Evolutionary conservation across 2,888 invertebrate genomes (phyloP), one percentile per base, ranked within the genome.

Genomic region (Drosophila suboccidentalis): DNA sequence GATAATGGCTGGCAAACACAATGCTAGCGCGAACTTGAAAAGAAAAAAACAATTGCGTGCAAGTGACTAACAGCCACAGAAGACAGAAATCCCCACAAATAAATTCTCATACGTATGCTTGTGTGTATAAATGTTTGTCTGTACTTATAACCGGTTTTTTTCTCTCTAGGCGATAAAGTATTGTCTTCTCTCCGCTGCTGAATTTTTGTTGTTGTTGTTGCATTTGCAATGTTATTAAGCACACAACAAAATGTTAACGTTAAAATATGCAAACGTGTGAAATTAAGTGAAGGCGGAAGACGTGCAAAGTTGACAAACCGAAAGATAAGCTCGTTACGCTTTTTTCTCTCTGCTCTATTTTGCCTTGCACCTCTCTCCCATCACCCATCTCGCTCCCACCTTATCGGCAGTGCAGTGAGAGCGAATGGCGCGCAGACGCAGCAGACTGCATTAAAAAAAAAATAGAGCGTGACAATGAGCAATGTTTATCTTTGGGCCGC

Each of bases 101-200:
- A 22, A 13, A 32, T 26, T n/a, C 38, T n/a, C 38, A 9, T 9
- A 6, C 15, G 17, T 34, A 4, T 36, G 17, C 32, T 1, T 38
- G n/a, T 15, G 10, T 32, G 10, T 26, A 3, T 29, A 44, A 8
- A 15, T 41, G 39, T 32, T 19, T 34, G 26, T 61, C 10, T 32
- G 34, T 44, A 43, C 17, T 26, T 38, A 44, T 38, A 77, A 80
- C 76, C 62, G 78, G 76, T 76, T 80, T 46, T 36, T 47, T 19
- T 32, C 19, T 50, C 61, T n/a, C 8, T 22, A 8, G 17, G 13
- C 58, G 75, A 74, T 68, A 78, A 67, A 44, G 54, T 32, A 44
- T 34, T 22, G 41, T 51, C 41, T 75, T 44, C 55, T 22, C 13
- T 22, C 9, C 46, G 26, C 44, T 17, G 44, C 41, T 32, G 19